Evolutionary conservation across 2,797 vertebrate genomes (phyloP).

Genomic region (Anolis apletophallus): DNA sequence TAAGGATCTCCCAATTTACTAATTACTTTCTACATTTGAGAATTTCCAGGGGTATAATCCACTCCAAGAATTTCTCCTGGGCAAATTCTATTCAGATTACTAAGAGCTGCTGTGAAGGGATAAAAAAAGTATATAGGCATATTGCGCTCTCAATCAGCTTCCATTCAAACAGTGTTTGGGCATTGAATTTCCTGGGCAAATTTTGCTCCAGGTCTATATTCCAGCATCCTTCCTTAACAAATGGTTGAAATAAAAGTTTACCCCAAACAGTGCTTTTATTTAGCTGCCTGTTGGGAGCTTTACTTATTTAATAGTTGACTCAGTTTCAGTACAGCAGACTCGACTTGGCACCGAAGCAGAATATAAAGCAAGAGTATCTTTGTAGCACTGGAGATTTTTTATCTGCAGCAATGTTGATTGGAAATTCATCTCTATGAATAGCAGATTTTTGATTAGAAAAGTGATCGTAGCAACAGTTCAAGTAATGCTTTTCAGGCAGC

Average conservation of each 20-base stretch:
- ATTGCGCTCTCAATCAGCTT: not conserved
- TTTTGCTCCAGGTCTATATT: conserved; percentile 8
- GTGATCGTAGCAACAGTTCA: conserved; percentile 11
- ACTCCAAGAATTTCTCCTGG: not conserved
- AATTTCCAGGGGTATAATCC: not conserved
- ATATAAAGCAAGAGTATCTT: conserved; percentile 14
- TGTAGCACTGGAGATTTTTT: conserved; percentile 26
- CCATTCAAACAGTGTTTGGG: not conserved
- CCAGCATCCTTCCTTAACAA: conserved; percentile 26
- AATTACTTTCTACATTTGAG: not conserved
- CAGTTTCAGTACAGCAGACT: conserved; percentile 9
- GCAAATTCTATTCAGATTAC: not conserved
- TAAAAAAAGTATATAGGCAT: conserved; percentile 3
- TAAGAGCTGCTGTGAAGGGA: not conserved
- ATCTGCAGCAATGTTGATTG: conserved; percentile 19
- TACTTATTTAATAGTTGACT: conserved; percentile 23
- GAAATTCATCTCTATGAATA: conserved; percentile 40
- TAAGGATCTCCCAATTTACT: not conserved
- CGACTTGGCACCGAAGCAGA: conserved; percentile 36
- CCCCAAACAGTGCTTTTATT: conserved; percentile 21
- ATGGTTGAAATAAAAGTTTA: conserved; percentile 24
- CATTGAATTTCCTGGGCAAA: not conserved
- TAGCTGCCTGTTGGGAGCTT: conserved; percentile 4
- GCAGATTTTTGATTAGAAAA: conserved; percentile 21
- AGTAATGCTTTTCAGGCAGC: not conserved